These are phyloP conservation scores for Lasioglossum pauxillum DNA, from an alignment of 2,888 invertebrate genomes.

Conservation along the genomic window DNA sequence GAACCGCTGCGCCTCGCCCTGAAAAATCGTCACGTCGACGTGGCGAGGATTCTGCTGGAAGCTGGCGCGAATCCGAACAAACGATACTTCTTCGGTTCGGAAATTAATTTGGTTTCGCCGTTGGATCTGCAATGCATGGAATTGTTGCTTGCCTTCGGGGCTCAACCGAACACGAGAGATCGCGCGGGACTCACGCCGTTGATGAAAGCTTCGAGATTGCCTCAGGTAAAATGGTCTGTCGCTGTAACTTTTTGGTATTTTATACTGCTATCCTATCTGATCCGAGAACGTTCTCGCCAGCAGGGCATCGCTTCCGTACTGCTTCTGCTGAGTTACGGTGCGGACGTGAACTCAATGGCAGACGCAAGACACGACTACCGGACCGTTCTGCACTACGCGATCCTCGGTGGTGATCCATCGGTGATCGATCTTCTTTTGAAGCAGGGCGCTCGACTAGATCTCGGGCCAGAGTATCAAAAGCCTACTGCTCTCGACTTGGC, in stretches of 20 bases:
- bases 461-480: slow-evolving; percentile 88
- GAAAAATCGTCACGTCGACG: slow-evolving; percentile 92
- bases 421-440: slow-evolving; percentile 92
- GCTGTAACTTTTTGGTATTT: background rate
- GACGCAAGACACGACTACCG: slow-evolving; percentile 94
- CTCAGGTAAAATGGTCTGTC: slow-evolving; percentile 86
- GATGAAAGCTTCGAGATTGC: slow-evolving; percentile 94
- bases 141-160: slow-evolving; percentile 93
- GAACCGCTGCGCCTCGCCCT: slow-evolving; percentile 96
- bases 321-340: slow-evolving; percentile 91
- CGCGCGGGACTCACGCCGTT: slow-evolving; percentile 94
- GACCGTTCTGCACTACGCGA: slow-evolving; percentile 95
- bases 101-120: slow-evolving; percentile 93
- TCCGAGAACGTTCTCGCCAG: slow-evolving; percentile 38
- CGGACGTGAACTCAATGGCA: slow-evolving; percentile 94
- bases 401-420: slow-evolving; percentile 89
- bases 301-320: slow-evolving; percentile 92
- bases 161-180: slow-evolving; percentile 94
- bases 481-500: slow-evolving; percentile 94
- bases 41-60: slow-evolving; percentile 90
- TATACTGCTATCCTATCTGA: background rate
- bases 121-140: slow-evolving; percentile 92
- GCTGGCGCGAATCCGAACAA: slow-evolving; percentile 96
- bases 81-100: slow-evolving; percentile 95
- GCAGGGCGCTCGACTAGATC: slow-evolving; percentile 91